Evolutionary conservation across 2,797 vertebrate genomes (phyloP).

Genomic region (Triplophysa yarkandensis): DNA sequence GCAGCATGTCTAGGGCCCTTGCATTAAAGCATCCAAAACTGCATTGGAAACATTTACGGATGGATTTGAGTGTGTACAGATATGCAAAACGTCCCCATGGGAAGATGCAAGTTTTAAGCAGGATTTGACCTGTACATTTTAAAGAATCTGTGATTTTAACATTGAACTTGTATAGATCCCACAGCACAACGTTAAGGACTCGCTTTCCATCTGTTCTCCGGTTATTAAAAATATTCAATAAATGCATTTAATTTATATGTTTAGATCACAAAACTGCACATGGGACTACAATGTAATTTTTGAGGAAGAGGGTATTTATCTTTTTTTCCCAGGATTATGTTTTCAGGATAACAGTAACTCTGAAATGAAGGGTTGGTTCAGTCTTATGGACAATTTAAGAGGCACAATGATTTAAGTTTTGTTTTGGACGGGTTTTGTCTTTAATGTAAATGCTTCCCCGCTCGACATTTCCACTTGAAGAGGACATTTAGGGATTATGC

Average conservation of each 20-base stretch:
- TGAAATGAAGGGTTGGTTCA: constrained; percentile 5
- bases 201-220: constrained; percentile 1
- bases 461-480: constrained; percentile 46
- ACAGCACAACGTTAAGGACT: constrained; percentile 38
- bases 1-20: constrained; percentile 13
- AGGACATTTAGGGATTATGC: constrained; percentile 38
- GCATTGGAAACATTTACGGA: not conserved
- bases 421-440: constrained; percentile 15
- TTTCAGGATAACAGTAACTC: not conserved
- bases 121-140: constrained; percentile 30
- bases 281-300: not conserved
- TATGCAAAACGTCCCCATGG: constrained; percentile 2
- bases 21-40: constrained; percentile 11
- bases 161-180: constrained; percentile 34
- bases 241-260: constrained; percentile 46
- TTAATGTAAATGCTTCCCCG: constrained; percentile 26
- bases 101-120: constrained; percentile 25
- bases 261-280: constrained; percentile 43
- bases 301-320: constrained; percentile 27
- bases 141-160: constrained; percentile 31
- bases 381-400: constrained; percentile 35
- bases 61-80: constrained; percentile 11
- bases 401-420: constrained; percentile 19
- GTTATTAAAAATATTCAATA: constrained; percentile 20
- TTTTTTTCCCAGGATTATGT: constrained; percentile 10